These are phyloP conservation scores for Oryzias sinensis DNA, from an alignment of 2,797 vertebrate genomes.

Conservation along the genomic window DNA sequence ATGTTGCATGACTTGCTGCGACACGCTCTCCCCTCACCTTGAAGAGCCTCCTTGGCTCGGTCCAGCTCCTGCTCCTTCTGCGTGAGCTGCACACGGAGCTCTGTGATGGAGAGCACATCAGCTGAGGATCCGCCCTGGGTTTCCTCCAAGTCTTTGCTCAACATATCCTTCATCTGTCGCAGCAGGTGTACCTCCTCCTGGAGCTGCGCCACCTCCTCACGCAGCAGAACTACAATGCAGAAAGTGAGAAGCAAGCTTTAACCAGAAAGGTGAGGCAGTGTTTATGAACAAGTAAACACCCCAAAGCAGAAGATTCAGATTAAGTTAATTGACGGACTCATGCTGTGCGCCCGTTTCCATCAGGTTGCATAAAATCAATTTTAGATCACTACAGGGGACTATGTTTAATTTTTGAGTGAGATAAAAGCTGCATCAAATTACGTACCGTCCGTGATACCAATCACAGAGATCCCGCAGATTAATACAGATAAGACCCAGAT, in stretches of 20 bases:
- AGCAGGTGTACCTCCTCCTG: conserved; percentile 95
- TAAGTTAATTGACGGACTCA: too few species aligned
- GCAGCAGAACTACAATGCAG: conserved; percentile 82
- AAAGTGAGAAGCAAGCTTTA: conserved; percentile 7
- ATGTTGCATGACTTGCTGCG: too few species aligned
- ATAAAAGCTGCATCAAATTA: conserved; percentile 30
- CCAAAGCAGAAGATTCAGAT: too few species aligned
- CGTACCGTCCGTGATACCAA: conserved; percentile 28
- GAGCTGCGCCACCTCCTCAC: conserved; percentile 94
- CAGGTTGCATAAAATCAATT: conserved; percentile 26
- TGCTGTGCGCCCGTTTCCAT: too few species aligned
- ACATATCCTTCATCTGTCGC: conserved; percentile 97
- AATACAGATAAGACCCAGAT: conserved; percentile 24
- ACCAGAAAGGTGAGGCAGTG: neutral
- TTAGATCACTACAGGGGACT: conserved; percentile 23
- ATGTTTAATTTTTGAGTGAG: conserved; percentile 35
- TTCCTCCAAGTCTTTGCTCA: conserved; percentile 94
- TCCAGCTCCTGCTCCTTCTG: conserved; percentile 96
- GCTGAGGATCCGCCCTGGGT: conserved; percentile 87
- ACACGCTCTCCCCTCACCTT: conserved; percentile 78
- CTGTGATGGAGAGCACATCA: conserved; percentile 90
- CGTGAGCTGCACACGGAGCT: conserved; percentile 92
- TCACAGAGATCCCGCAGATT: conserved; percentile 16
- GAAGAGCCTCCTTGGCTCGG: conserved; percentile 93
- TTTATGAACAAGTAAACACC: too few species aligned